Evolutionary conservation across 2,888 invertebrate genomes (phyloP).

Genomic region (Callinectes sapidus): DNA sequence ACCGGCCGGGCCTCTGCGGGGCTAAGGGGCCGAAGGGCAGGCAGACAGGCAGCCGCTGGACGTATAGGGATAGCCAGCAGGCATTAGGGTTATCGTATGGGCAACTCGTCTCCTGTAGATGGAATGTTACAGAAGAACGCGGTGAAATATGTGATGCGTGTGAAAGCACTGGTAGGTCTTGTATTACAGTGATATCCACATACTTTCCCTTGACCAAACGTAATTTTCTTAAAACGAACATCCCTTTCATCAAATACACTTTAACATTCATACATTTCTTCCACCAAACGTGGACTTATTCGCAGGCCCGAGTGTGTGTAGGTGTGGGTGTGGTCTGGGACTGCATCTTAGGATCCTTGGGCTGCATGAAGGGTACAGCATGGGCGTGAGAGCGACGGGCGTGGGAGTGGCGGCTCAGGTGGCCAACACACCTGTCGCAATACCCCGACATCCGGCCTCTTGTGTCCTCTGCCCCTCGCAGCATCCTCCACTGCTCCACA

Average conservation of each 20-base stretch:
- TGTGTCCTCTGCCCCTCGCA: neutral
- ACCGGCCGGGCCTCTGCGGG: neutral
- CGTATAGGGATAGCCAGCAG: neutral
- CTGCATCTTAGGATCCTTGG: no score
- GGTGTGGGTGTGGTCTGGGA: neutral
- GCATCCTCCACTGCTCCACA: neutral
- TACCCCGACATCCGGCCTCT: conserved; percentile 13
- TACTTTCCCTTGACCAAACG: no score
- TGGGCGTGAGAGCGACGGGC: neutral
- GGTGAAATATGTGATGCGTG: neutral
- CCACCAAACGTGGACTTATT: neutral
- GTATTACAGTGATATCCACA: neutral
- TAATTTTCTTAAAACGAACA: no score
- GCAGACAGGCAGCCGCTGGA: neutral
- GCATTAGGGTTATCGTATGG: neutral
- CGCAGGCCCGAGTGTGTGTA: neutral
- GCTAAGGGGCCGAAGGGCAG: neutral
- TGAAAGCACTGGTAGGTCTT: neutral
- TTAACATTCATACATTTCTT: neutral
- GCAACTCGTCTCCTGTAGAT: neutral
- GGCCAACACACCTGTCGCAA: conserved; percentile 10
- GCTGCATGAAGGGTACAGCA: neutral
- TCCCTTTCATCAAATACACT: no score
- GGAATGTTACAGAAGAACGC: neutral
- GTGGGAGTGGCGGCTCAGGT: conserved; percentile 31